Evolutionary conservation across 1,140 invertebrate genomes (phyloP), one percentile per base, ranked within the genome.

Genomic region (Dendroctonus ponderosae): DNA sequence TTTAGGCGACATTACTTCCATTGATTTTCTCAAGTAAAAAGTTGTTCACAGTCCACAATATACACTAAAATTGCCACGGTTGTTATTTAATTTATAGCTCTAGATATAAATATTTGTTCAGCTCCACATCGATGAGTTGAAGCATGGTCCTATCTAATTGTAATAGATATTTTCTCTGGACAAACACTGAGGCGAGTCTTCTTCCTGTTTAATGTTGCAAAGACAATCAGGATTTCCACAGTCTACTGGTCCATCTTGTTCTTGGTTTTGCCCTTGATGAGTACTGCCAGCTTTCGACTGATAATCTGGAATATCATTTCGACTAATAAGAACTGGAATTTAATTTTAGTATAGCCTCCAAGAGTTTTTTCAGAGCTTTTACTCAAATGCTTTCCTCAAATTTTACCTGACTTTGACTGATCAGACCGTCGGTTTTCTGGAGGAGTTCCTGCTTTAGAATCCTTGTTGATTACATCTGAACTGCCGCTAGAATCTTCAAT

Each of bases 201-300:
- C 50, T 46, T 68, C 60, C 40, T 57, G 53, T 38, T 62, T 61
- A 26, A 67, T 67, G 39, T 57, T 62, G 37, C 65, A 67, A 8
- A 67, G 48, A 49, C 65, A 67, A 14, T 67, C 65, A 4, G 65
- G 65, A 67, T 67, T 67, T 26, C 65, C 65, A 44, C 65, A 67
- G 5, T 67, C 58, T 9, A 61, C 44, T 6, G 11, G 15, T n/a
- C 56, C 57, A 40, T 56, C 62, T n/a, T 66, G 49, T 6, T 66
- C 64, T 8, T 44, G 56, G 50, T 6, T 50, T 37, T 14, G 15
- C 40, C 11, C n/a, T 49, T 41, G 42, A 40, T 51, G 46, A 41
- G n/a, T 43, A 37, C 14, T 46, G 40, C 39, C 9, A 9, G 6
- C 26, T 46, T 63, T 63, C 37, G 50, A 38, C 11, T 63, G 49